Conservation (phyloP, 1,140 invertebrate genomes). For the Acromyrmex charruanus region DNA sequence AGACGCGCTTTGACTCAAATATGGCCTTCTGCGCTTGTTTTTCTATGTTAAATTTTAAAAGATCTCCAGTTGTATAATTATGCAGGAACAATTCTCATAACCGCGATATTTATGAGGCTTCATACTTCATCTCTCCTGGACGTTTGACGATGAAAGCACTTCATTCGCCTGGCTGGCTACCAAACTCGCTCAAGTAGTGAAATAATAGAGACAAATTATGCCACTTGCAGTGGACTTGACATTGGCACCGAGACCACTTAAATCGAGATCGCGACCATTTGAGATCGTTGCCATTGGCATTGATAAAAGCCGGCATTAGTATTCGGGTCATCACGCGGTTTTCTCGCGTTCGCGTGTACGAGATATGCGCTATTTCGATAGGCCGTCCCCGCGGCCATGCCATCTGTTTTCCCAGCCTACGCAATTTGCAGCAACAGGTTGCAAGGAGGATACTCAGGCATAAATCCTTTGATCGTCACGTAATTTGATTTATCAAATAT, state of each 20-base stretch:
- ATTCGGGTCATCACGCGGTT: conserved; percentile 10
- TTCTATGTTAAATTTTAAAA: not conserved
- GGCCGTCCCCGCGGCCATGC: not conserved
- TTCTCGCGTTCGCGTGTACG: not conserved
- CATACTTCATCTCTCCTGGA: not conserved
- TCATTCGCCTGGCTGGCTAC: conserved; percentile 33
- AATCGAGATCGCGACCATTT: conserved; percentile 35
- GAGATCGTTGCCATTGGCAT: conserved; percentile 47
- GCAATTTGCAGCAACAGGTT: conserved; percentile 45
- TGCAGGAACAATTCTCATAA: not conserved
- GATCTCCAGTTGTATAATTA: not conserved
- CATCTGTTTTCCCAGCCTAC: conserved; percentile 34
- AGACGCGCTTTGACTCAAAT: too few species aligned
- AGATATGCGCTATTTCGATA: not conserved
- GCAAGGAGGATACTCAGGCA: not conserved
- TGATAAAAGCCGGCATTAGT: conserved; percentile 29
- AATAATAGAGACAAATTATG: conserved; percentile 59
- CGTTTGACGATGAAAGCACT: conserved; percentile 32
- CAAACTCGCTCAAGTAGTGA: conserved; percentile 58
- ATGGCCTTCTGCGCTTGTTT: too few species aligned
- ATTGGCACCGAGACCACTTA: conserved; percentile 16
- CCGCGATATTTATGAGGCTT: not conserved
- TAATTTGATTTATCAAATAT: not conserved
- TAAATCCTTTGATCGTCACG: not conserved
- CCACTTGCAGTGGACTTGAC: conserved; percentile 39